These are phyloP conservation scores for Amphipoea oculea DNA, from an alignment of 2,888 invertebrate genomes.

Conservation along the genomic window DNA sequence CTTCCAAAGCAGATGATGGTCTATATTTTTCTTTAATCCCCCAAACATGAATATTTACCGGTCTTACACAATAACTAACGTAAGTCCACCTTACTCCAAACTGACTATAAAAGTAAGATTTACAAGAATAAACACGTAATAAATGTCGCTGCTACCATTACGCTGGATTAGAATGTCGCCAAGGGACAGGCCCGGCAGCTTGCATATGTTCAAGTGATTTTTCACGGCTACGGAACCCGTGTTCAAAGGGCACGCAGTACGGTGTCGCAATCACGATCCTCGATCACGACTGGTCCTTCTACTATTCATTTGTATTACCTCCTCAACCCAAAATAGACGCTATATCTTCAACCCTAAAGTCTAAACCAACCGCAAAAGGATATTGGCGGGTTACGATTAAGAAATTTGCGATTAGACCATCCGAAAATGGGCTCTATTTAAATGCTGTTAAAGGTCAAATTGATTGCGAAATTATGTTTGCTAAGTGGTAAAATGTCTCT, in stretches of 20 bases:
- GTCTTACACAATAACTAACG: slow-evolving; percentile 39
- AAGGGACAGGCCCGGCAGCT: slow-evolving; percentile 81
- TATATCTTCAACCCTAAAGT: slow-evolving; percentile 69
- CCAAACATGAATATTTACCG: slow-evolving; percentile 45
- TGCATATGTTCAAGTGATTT: slow-evolving; percentile 90
- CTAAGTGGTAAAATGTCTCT: slow-evolving; percentile 85
- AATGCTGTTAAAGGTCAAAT: slow-evolving; percentile 65
- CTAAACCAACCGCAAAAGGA: slow-evolving; percentile 60
- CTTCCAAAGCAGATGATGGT: slow-evolving; percentile 17
- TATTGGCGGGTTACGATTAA: slow-evolving; percentile 55
- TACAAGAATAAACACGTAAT: slow-evolving; percentile 51
- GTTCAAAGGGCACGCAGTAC: slow-evolving; percentile 89
- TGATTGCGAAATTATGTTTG: slow-evolving; percentile 70
- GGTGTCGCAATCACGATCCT: slow-evolving; percentile 90
- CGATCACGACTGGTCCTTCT: slow-evolving; percentile 88
- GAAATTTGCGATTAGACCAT: slow-evolving; percentile 66
- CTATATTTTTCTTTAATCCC: slow-evolving; percentile 48
- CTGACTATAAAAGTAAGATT: slow-evolving; percentile 53
- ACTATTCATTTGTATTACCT: slow-evolving; percentile 81
- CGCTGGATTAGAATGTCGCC: slow-evolving; percentile 85
- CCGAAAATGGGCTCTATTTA: slow-evolving; percentile 74
- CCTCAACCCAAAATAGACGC: slow-evolving; percentile 71
- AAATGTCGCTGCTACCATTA: slow-evolving; percentile 75
- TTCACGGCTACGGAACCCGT: slow-evolving; percentile 89
- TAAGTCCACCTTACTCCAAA: slow-evolving; percentile 39